Conservation (phyloP, 2,113 vertebrate genomes). For the Melanotaenia duboulayi region DNA sequence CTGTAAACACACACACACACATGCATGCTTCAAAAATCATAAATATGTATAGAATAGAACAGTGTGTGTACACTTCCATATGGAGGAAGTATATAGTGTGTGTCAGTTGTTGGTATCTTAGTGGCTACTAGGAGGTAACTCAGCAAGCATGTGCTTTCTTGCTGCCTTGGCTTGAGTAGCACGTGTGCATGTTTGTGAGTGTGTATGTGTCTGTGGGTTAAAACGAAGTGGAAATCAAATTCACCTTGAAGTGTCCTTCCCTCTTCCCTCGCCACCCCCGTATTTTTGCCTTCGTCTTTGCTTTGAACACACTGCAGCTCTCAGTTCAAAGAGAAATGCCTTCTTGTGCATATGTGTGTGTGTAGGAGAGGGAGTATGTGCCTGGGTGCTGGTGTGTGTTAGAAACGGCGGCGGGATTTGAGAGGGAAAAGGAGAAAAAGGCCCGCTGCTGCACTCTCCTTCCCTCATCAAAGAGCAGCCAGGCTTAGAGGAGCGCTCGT, state of each 20-base stretch:
- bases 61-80: slow-evolving; percentile 11
- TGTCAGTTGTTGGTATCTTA: slow-evolving; percentile 27
- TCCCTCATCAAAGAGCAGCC: slow-evolving; percentile 78
- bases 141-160: slow-evolving; percentile 83
- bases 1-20: slow-evolving; percentile 53
- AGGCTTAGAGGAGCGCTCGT: slow-evolving; percentile 72
- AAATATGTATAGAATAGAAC: slow-evolving; percentile 64
- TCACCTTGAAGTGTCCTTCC: slow-evolving; percentile 86
- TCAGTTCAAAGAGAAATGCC: slow-evolving; percentile 81
- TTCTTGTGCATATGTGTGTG: slow-evolving; percentile 60
- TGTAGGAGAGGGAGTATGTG: slow-evolving; percentile 9
- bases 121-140: slow-evolving; percentile 68
- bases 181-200: not conserved
- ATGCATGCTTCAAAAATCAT: slow-evolving; percentile 48
- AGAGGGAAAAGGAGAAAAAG: slow-evolving; percentile 52
- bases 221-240: slow-evolving; percentile 87
- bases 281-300: slow-evolving; percentile 75
- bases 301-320: slow-evolving; percentile 82
- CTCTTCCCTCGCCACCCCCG: slow-evolving; percentile 61
- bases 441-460: slow-evolving; percentile 53
- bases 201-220: slow-evolving; percentile 52
- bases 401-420: slow-evolving; percentile 67
- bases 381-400: slow-evolving; percentile 36
- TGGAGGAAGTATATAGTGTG: slow-evolving; percentile 10
- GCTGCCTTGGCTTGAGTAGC: slow-evolving; percentile 52